Base-by-base conservation (phyloP, 2,888 invertebrate species). In the Lithophane leautieri region DNA sequence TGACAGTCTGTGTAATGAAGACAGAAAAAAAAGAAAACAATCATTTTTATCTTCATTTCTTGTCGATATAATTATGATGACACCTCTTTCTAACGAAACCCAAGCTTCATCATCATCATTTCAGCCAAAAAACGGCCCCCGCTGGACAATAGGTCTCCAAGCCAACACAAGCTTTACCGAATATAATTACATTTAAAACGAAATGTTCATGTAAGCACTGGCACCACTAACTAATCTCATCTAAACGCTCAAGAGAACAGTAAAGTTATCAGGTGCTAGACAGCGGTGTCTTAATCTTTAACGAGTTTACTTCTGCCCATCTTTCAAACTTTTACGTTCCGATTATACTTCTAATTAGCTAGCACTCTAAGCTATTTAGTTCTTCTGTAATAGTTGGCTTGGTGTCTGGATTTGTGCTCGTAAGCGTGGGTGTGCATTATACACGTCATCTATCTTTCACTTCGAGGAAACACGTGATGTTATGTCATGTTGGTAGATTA, bases 281-380 rank as follows among this genome's bases (percentile, higher is more conserved):
- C 84, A 84, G 84, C 83, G 77, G 71, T 86, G 88, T 86, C 85
- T 90, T 90, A 89, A 90, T 88, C 87, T 90, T 90, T 90, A 88
- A 90, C 83, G 87, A 89, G 89, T 81, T 87, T 82, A 78, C 84
- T 88, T 82, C 80, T 81, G 70, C 82, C 85, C 85, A 88, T 88
- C 88, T 88, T 79, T 81, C 74, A 85, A 88, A 89, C 73, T 89
- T 86, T 78, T 70, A 71, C 78, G 73, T 85, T 79, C 73, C 70
- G 82, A 86, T 89, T 82, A 89, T 85, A 81, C 77, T 80, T 82
- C 75, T 87, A 86, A 85, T 87, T 88, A 89, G 80, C 34, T 72
- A 40, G 52, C 25, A 19, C 19, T 62, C 19, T 73, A 47, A 42
- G 58, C 7, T 63, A 67, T 70, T 70, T 47, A 52, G n/a, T 65